phyloP scores from a whole-genome alignment of 2,113 vertebrate genomes.

The Calcarius ornatus region DNA sequence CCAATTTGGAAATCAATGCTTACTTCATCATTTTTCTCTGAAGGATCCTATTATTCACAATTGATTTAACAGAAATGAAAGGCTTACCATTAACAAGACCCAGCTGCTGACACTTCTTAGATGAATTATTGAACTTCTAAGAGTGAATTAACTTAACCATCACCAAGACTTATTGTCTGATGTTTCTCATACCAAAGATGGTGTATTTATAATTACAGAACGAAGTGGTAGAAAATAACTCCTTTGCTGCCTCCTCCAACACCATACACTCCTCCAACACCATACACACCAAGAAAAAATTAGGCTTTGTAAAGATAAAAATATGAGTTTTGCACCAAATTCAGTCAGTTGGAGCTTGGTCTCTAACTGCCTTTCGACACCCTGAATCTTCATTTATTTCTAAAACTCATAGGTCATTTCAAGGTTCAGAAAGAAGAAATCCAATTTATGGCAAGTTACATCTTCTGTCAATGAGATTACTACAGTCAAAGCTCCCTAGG shows the following conservation, averaged over 20 bases:
- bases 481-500: neutral
- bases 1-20: conserved; percentile 84
- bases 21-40: conserved; percentile 81
- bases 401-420: neutral
- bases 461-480: conserved; percentile 5
- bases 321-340: neutral
- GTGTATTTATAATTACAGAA: conserved; percentile 72
- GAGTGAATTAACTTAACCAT: conserved; percentile 81
- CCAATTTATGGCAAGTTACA: neutral
- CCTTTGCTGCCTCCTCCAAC: neutral
- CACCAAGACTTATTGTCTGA: conserved; percentile 73
- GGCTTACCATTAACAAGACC: conserved; percentile 78
- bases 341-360: neutral
- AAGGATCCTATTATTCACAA: conserved; percentile 83
- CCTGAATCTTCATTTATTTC: neutral
- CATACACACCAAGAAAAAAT: conserved; percentile 19
- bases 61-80: conserved; percentile 85
- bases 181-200: conserved; percentile 61
- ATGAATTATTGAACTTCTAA: conserved; percentile 83
- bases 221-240: conserved; percentile 32
- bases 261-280: neutral
- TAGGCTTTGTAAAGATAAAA: neutral
- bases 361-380: neutral
- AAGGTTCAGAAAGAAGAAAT: conserved; percentile 1
- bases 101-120: conserved; percentile 76